phyloP scores from a whole-genome alignment of 2,888 invertebrate genomes.

The Apodemia zela region DNA sequence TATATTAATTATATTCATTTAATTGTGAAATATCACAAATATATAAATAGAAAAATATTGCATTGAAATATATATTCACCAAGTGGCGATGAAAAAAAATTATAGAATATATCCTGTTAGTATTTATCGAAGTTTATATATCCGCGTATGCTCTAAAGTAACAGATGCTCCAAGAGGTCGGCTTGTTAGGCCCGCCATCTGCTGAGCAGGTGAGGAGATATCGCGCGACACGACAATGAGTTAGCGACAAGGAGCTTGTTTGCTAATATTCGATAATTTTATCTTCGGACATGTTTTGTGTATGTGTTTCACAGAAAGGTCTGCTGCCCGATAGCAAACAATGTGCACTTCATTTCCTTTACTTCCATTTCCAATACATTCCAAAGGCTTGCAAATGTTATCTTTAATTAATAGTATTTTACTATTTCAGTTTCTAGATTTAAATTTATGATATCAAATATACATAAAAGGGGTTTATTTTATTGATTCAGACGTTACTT shows the following conservation, averaged over 20 bases:
- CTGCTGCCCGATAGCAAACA: not conserved
- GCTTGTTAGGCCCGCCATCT: constrained; percentile 9
- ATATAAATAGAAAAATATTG: no score
- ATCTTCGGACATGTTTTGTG: constrained; percentile 10
- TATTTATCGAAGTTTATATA: no score
- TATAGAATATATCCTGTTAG: no score
- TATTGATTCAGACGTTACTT: no score
- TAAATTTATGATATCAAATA: no score
- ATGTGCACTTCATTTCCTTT: not conserved
- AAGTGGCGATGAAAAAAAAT: no score
- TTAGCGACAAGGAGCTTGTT: constrained; percentile 6
- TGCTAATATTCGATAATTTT: constrained; percentile 16
- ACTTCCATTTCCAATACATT: not conserved
- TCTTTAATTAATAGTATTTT: not conserved
- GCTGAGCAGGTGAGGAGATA: constrained; percentile 12
- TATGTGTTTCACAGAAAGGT: constrained; percentile 3
- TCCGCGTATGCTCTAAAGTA: not conserved
- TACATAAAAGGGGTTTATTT: no score
- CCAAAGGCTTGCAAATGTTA: not conserved
- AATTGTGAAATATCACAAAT: no score
- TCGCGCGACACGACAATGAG: constrained; percentile 6
- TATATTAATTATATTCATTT: no score
- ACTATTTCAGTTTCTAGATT: no score
- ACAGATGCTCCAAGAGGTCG: not conserved
- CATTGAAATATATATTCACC: no score